Conservation (phyloP, 2,888 invertebrate genomes). For the Rotaria macrura region DNA sequence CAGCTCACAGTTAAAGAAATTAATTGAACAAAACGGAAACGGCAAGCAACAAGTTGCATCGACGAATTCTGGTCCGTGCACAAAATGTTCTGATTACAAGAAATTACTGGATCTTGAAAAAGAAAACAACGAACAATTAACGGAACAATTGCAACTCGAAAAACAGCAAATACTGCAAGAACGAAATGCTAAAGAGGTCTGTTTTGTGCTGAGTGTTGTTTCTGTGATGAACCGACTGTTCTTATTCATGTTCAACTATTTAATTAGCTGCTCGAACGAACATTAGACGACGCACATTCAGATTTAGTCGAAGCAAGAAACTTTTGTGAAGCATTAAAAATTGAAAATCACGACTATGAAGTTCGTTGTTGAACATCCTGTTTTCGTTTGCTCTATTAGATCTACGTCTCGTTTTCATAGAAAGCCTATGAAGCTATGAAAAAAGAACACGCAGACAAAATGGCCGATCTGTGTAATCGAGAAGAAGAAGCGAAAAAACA, state of each 20-base stretch:
- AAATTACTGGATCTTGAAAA: conserved; percentile 13
- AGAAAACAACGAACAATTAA: not conserved
- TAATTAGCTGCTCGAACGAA: not conserved
- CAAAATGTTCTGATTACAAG: not conserved
- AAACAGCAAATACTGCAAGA: not conserved
- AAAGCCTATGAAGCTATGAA: not conserved
- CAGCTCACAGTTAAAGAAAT: not conserved
- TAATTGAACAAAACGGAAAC: conserved; percentile 5
- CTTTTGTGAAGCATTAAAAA: not conserved
- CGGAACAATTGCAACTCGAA: not conserved
- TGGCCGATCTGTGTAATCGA: not conserved
- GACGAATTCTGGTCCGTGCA: not conserved
- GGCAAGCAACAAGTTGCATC: not conserved
- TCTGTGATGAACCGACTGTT: too few relatives aligned
- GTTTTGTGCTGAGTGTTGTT: too few relatives aligned
- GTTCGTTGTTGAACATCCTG: not conserved
- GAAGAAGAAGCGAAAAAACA: conserved; percentile 1
- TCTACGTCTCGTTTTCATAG: not conserved
- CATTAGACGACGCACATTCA: not conserved
- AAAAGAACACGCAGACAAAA: not conserved
- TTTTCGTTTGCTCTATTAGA: not conserved
- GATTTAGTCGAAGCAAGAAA: not conserved
- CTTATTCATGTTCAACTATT: not conserved
- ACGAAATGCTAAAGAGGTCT: conserved; percentile 18
- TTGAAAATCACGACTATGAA: not conserved